phyloP scores from a whole-genome alignment of 1,140 invertebrate species.

The Stratiolaelaps scimitus region DNA sequence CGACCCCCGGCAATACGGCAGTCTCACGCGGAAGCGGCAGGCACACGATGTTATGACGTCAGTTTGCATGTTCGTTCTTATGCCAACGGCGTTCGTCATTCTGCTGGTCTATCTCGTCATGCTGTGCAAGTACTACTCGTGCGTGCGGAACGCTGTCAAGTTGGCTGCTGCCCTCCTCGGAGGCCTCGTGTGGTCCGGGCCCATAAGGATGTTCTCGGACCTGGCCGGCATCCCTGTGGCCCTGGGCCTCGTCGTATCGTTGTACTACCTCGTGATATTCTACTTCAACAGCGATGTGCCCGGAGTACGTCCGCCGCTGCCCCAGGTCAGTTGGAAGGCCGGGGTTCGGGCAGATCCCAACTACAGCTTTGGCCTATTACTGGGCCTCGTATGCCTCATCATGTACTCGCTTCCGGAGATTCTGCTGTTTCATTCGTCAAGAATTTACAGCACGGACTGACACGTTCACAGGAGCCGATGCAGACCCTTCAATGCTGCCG shows the following conservation, averaged over 20 bases:
- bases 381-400: neutral
- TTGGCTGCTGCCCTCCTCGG: neutral
- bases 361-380: constrained; percentile 20
- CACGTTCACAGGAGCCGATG: too few relatives aligned
- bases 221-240: constrained; percentile 1
- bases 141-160: neutral
- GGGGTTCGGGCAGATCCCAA: constrained; percentile 15
- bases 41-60: neutral
- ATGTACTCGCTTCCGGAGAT: constrained; percentile 6
- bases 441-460: neutral
- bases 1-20: neutral
- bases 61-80: neutral
- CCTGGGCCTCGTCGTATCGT: neutral
- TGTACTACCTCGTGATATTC: constrained; percentile 16
- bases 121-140: constrained; percentile 6
- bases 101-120: constrained; percentile 2
- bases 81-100: neutral
- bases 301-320: constrained; percentile 5
- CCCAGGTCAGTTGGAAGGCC: neutral
- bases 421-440: neutral
- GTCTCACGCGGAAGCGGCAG: constrained; percentile 2
- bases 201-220: neutral
- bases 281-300: constrained; percentile 27
- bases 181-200: neutral
- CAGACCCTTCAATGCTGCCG: too few relatives aligned